Conservation (phyloP, 2,888 invertebrate genomes). For the Carpatolechia fugitivella region DNA sequence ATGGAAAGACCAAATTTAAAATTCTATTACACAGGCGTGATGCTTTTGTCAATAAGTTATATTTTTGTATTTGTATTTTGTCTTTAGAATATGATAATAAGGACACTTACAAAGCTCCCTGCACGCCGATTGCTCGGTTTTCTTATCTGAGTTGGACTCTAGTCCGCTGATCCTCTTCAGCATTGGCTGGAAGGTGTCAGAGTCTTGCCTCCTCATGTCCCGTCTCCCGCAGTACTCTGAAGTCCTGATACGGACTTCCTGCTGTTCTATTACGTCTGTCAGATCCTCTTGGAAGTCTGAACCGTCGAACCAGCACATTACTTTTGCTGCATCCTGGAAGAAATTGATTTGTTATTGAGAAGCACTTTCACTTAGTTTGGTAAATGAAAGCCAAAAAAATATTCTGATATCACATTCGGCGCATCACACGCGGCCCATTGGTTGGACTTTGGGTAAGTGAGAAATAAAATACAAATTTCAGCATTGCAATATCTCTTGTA, state of each 20-base stretch:
- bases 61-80: no score
- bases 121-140: slow-evolving; percentile 54
- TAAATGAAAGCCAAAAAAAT: no score
- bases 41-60: no score
- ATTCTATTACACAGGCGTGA: no score
- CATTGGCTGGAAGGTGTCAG: slow-evolving; percentile 70
- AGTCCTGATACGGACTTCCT: slow-evolving; percentile 67
- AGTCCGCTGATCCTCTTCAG: slow-evolving; percentile 59
- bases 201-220: slow-evolving; percentile 54
- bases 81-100: no score
- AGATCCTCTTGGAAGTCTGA: slow-evolving; percentile 70
- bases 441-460: no score
- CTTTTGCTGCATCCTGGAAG: slow-evolving; percentile 64
- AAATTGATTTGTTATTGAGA: neutral
- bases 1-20: no score
- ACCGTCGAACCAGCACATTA: slow-evolving; percentile 74
- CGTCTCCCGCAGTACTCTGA: slow-evolving; percentile 53
- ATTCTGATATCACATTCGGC: no score
- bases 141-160: slow-evolving; percentile 59
- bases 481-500: no score
- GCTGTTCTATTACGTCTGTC: slow-evolving; percentile 71
- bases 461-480: no score
- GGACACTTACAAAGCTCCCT: slow-evolving; percentile 64
- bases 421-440: no score
- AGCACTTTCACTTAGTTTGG: no score